These are phyloP conservation scores for Herpetotheres cachinnans DNA, from an alignment of 2,113 vertebrate species.

Conservation along the genomic window DNA sequence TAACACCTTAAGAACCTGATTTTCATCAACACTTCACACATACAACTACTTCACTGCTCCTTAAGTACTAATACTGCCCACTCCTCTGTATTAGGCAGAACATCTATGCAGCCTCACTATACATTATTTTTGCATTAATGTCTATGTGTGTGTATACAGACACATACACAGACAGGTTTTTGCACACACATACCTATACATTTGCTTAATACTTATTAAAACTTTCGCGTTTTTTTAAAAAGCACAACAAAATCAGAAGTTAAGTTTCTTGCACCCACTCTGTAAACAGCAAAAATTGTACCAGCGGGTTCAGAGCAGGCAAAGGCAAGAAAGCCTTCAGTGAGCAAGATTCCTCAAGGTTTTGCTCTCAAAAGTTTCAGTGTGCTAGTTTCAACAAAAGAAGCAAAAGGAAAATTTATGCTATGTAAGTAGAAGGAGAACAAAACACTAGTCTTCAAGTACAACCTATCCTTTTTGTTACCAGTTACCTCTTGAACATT, in stretches of 20 bases:
- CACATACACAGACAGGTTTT: not conserved
- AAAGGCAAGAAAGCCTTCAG: not conserved
- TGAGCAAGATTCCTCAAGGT: not conserved
- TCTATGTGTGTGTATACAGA: not conserved
- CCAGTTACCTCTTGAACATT: not conserved
- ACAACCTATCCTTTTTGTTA: not conserved
- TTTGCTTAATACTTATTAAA: not conserved
- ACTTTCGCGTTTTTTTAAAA: not conserved
- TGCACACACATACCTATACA: not conserved
- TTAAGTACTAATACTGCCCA: not conserved
- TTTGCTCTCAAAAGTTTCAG: not conserved
- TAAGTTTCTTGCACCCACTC: not conserved
- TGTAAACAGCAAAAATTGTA: not conserved
- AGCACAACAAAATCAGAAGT: not conserved
- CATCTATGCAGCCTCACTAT: not conserved
- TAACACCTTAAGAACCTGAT: not conserved
- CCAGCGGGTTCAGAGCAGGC: not conserved
- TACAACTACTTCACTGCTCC: not conserved
- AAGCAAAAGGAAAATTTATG: not conserved
- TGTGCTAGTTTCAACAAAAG: not conserved
- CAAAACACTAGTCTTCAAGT: not conserved
- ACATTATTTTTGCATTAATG: not conserved
- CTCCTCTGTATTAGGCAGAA: not conserved
- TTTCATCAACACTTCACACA: not conserved
- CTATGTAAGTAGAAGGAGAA: not conserved